Conservation (phyloP, 2,113 vertebrate species). For the Lagopus muta region DNA sequence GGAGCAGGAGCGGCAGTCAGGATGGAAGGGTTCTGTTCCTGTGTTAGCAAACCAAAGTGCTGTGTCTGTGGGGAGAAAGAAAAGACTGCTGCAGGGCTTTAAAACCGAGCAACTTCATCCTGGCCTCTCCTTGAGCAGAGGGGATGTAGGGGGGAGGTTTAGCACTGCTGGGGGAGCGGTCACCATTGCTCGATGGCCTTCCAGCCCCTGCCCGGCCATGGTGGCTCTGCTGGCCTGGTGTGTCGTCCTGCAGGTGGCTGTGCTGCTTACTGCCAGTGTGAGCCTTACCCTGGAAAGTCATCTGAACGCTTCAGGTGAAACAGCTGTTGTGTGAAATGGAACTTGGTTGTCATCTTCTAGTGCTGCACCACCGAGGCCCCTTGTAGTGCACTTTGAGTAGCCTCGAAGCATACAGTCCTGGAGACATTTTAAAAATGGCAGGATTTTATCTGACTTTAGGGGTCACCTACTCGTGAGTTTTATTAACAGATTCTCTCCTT, state of each 20-base stretch:
- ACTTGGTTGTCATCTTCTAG: rapidly evolving
- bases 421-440: background rate
- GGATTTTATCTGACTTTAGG: background rate
- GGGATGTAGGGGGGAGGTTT: background rate
- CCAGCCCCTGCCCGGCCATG: too few relatives aligned
- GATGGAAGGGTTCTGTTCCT: background rate
- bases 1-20: background rate
- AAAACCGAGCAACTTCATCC: background rate
- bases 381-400: background rate
- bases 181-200: rapidly evolving
- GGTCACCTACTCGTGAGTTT: background rate
- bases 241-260: rapidly evolving
- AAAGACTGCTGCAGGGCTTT: background rate
- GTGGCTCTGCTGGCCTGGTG: background rate
- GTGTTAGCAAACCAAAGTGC: background rate
- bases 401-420: background rate
- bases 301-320: rapidly evolving
- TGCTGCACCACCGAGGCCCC: background rate
- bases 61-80: rapidly evolving
- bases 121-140: background rate
- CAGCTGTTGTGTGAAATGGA: background rate
- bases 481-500: constrained; percentile 26
- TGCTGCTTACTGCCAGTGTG: rapidly evolving
- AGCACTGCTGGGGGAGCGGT: background rate
- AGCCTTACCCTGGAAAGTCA: background rate